Evolutionary conservation across 2,888 invertebrate genomes (phyloP).

Genomic region (Sisyra terminalis): DNA sequence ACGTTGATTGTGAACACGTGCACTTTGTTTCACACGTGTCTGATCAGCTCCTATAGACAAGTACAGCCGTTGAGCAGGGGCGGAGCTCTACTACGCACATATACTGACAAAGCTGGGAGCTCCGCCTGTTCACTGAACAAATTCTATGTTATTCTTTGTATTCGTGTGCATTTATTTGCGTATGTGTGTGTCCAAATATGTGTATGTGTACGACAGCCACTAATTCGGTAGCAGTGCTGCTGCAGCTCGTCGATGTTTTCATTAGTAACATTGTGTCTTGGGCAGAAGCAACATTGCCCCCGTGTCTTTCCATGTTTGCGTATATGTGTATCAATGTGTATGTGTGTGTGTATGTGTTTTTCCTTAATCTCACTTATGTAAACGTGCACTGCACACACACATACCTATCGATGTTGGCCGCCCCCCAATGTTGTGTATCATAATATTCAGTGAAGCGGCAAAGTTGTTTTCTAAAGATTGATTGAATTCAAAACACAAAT

Average conservation of each 20-base stretch:
- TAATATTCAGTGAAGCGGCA: constrained; percentile 47
- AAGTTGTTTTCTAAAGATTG: constrained; percentile 39
- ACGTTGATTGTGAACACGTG: constrained; percentile 6
- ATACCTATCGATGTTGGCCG: constrained; percentile 16
- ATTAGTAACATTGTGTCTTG: constrained; percentile 31
- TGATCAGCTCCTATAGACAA: neutral
- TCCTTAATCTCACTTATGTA: constrained; percentile 48
- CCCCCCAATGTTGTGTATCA: constrained; percentile 64
- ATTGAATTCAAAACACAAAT: constrained; percentile 27
- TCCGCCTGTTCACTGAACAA: neutral
- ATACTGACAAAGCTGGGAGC: constrained; percentile 5
- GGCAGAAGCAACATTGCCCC: constrained; percentile 22
- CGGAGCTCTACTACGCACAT: neutral
- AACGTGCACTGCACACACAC: constrained; percentile 26
- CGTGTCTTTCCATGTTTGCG: constrained; percentile 15
- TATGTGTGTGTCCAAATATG: constrained; percentile 9
- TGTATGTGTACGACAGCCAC: constrained; percentile 13
- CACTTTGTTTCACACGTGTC: neutral
- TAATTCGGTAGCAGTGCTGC: constrained; percentile 29
- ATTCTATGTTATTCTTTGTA: neutral
- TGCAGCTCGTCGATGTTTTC: constrained; percentile 25
- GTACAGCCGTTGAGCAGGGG: neutral
- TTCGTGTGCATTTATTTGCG: constrained; percentile 1
- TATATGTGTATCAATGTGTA: too few species aligned
- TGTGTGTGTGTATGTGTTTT: constrained; percentile 25